Evolutionary conservation across 2,113 vertebrate genomes (phyloP).

Genomic region (Plecotus auritus): DNA sequence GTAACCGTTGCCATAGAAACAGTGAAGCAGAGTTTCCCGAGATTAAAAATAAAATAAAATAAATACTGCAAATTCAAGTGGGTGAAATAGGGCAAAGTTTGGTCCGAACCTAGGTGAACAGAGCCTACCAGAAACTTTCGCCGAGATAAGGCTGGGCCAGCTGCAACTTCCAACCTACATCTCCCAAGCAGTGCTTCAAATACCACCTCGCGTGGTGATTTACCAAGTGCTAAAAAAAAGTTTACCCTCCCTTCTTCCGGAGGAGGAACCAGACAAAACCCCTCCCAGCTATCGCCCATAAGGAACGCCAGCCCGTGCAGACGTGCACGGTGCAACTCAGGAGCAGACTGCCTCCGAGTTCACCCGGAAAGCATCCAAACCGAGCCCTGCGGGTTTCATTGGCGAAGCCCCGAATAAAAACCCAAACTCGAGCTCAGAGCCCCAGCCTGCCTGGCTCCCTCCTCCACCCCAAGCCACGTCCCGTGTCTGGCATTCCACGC

Average conservation of each 20-base stretch:
- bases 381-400: background rate
- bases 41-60: background rate
- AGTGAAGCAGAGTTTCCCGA: background rate
- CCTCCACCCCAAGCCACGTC: background rate
- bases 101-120: background rate
- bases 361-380: background rate
- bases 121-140: background rate
- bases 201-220: background rate
- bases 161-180: background rate
- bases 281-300: background rate
- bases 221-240: background rate
- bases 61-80: background rate
- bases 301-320: background rate
- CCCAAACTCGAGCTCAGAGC: background rate
- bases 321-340: background rate
- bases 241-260: background rate
- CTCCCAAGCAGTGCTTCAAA: background rate
- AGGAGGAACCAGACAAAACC: background rate
- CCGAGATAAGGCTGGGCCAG: background rate
- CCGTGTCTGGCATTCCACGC: background rate
- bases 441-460: background rate
- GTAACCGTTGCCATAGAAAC: slow-evolving; percentile 36
- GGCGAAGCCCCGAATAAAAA: background rate
- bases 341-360: background rate
- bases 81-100: slow-evolving; percentile 12